Percentiles rank a stretch among this genome's conserved stretches.
phyloP scores from a whole-genome alignment of 2,113 vertebrate genomes.

The Hippocampus zosterae region DNA sequence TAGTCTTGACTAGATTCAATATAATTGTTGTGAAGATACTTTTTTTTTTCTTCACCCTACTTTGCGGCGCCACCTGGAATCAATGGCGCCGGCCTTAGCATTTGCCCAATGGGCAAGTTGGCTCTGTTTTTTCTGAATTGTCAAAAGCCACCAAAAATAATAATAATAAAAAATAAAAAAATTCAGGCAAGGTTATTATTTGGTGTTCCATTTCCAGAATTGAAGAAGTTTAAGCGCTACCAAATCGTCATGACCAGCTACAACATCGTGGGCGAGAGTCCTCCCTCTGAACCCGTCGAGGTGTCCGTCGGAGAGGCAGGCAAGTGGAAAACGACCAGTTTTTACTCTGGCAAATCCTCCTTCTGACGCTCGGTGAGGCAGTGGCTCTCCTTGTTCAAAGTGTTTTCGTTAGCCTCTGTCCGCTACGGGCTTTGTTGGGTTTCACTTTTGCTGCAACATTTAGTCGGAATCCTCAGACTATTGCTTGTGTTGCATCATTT shows the following conservation, averaged over 20 bases:
- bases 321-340: constrained; percentile 44
- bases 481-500: constrained; percentile 16
- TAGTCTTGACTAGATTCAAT: no score
- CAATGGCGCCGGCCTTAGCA: no score
- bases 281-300: constrained; percentile 81
- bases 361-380: background rate
- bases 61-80: no score
- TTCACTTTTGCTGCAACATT: constrained; percentile 7
- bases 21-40: no score
- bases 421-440: background rate
- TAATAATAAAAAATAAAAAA: no score
- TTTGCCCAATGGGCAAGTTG: no score
- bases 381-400: background rate
- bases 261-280: constrained; percentile 89
- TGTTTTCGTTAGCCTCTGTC: constrained; percentile 5
- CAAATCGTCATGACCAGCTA: constrained; percentile 90
- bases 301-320: constrained; percentile 95
- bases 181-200: constrained; percentile 6
- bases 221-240: constrained; percentile 89
- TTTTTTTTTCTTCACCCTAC: no score
- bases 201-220: constrained; percentile 66
- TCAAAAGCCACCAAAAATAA: no score
- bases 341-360: background rate
- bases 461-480: background rate
- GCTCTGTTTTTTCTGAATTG: no score